A percentile compares a stretch with the other conserved stretches of the same genome.
Conservation (phyloP, 1,140 invertebrate genomes). For the Drosophila ogumai region DNA sequence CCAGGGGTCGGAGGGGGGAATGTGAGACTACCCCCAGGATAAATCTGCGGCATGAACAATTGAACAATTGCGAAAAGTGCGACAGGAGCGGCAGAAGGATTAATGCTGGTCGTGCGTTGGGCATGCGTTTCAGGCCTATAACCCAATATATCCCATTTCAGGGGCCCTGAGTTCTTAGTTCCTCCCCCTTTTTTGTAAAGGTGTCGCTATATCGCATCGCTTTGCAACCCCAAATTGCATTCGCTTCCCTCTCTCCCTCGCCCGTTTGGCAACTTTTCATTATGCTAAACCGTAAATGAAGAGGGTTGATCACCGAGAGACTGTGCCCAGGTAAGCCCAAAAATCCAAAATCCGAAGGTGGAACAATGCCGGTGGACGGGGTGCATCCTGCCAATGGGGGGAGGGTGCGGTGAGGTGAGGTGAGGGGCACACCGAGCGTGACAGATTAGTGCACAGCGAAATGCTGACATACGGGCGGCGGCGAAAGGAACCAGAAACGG, state of each 20-base stretch:
- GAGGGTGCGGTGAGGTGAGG: background rate
- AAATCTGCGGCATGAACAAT: slow-evolving; percentile 63
- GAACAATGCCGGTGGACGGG: slow-evolving; percentile 30
- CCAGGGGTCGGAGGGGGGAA: background rate
- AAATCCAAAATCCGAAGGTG: slow-evolving; percentile 35
- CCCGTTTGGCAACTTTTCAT: slow-evolving; percentile 75
- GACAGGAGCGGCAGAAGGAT: slow-evolving; percentile 70
- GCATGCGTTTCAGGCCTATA: slow-evolving; percentile 20
- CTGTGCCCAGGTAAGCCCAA: slow-evolving; percentile 55
- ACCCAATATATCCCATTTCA: slow-evolving; percentile 39
- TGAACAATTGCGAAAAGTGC: slow-evolving; percentile 74
- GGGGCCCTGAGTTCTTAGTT: slow-evolving; percentile 1
- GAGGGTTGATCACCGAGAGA: slow-evolving; percentile 66
- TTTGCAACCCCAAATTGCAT: slow-evolving; percentile 82
- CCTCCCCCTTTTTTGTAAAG: slow-evolving; percentile 42
- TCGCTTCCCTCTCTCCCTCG: slow-evolving; percentile 46
- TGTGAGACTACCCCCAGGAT: slow-evolving; percentile 33
- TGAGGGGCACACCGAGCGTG: slow-evolving; percentile 56
- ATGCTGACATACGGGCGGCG: slow-evolving; percentile 75
- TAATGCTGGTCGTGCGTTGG: slow-evolving; percentile 72
- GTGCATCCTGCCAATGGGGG: slow-evolving; percentile 2
- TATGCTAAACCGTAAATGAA: slow-evolving; percentile 82
- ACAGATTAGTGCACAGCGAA: slow-evolving; percentile 72
- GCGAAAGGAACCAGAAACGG: slow-evolving; percentile 12
- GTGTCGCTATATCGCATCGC: slow-evolving; percentile 43